phyloP scores from a whole-genome alignment of 2,113 vertebrate genomes.

The Scatophagus argus region DNA sequence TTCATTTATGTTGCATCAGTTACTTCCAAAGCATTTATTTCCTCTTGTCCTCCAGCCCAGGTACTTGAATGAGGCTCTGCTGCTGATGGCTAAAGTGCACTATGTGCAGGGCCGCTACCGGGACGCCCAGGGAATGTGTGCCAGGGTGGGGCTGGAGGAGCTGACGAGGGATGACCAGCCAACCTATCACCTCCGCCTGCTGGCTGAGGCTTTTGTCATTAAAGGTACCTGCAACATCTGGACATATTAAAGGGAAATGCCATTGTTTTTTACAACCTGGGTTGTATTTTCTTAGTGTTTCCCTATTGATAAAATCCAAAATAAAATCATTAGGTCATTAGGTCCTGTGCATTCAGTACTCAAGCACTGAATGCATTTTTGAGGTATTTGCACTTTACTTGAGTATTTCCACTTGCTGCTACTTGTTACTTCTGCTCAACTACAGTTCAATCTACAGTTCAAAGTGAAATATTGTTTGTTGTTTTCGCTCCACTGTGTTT shows the following conservation, averaged over 20 bases:
- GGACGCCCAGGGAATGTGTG: slow-evolving; percentile 97
- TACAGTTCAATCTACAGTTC: too few relatives aligned
- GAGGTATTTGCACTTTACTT: too few relatives aligned
- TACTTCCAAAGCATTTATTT: background rate
- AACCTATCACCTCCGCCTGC: slow-evolving; percentile 91
- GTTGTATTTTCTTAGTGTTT: background rate
- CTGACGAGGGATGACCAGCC: slow-evolving; percentile 89
- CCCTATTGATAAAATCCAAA: background rate
- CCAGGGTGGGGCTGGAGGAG: slow-evolving; percentile 91
- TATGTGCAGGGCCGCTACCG: slow-evolving; percentile 93
- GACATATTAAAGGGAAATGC: background rate
- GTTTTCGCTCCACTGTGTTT: too few relatives aligned
- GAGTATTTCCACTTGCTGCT: too few relatives aligned
- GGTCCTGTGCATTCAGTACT: too few relatives aligned
- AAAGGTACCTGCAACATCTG: slow-evolving; percentile 87
- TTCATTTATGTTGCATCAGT: background rate
- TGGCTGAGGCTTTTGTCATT: slow-evolving; percentile 94
- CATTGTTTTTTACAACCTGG: background rate
- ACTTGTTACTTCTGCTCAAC: too few relatives aligned
- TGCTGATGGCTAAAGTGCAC: slow-evolving; percentile 95
- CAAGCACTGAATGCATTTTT: too few relatives aligned
- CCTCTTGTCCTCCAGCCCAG: slow-evolving; percentile 83
- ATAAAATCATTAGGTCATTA: background rate
- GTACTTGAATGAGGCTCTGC: slow-evolving; percentile 91
- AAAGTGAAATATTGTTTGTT: too few relatives aligned